Evolutionary conservation across 2,888 invertebrate genomes (phyloP).

Genomic region (Brenthis hecate): DNA sequence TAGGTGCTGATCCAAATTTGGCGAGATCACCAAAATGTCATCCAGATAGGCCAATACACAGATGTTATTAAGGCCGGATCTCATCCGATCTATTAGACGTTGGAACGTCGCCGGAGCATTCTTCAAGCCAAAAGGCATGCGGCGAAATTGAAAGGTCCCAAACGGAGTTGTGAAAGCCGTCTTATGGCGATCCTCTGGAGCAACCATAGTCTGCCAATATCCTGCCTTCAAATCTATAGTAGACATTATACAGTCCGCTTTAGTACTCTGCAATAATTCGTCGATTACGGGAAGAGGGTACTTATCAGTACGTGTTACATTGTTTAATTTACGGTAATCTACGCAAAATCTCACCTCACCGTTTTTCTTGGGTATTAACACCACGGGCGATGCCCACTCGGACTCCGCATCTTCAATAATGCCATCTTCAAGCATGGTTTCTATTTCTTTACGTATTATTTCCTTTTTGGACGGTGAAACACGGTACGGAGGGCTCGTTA

Average conservation of each 20-base stretch:
- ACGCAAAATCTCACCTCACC: slow-evolving; percentile 12
- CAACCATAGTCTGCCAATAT: slow-evolving; percentile 51
- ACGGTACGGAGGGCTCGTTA: slow-evolving; percentile 49
- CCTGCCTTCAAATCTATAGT: slow-evolving; percentile 49
- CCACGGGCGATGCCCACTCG: slow-evolving; percentile 27
- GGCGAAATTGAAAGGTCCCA: slow-evolving; percentile 34
- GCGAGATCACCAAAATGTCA: slow-evolving; percentile 39
- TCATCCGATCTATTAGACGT: slow-evolving; percentile 45
- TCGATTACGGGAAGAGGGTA: slow-evolving; percentile 16
- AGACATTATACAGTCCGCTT: slow-evolving; percentile 40
- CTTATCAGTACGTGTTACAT: slow-evolving; percentile 7
- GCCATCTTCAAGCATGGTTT: slow-evolving; percentile 44
- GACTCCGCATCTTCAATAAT: slow-evolving; percentile 50
- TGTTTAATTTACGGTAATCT: slow-evolving; percentile 16
- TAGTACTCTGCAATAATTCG: slow-evolving; percentile 11
- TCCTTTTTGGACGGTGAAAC: slow-evolving; percentile 45
- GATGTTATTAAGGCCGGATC: slow-evolving; percentile 20
- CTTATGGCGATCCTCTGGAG: slow-evolving; percentile 41
- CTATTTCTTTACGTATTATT: slow-evolving; percentile 45
- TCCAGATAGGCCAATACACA: slow-evolving; percentile 15
- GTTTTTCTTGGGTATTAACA: slow-evolving; percentile 13
- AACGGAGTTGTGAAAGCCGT: slow-evolving; percentile 47
- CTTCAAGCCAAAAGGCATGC: slow-evolving; percentile 48
- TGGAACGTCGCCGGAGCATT: slow-evolving; percentile 48
- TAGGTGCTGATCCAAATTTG: slow-evolving; percentile 37